Evolutionary conservation across 2,797 vertebrate genomes (phyloP).

Genomic region (Pantherophis alleghaniensis): DNA sequence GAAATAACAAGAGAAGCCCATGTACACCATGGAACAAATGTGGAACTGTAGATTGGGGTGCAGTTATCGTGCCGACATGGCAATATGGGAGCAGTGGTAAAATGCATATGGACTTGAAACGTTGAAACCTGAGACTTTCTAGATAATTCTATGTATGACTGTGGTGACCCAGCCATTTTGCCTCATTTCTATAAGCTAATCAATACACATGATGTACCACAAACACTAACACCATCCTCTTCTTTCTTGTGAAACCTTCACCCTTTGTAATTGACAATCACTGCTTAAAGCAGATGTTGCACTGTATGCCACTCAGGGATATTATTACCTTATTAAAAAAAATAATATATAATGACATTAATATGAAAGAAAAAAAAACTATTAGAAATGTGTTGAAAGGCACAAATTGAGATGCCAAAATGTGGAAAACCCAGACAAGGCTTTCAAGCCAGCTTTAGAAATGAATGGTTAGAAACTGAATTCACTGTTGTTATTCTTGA

Average conservation of each 20-base stretch:
- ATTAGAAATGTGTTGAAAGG: conserved; percentile 61
- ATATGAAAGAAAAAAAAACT: conserved; percentile 74
- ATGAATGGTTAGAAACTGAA: conserved; percentile 56
- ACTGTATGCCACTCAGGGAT: conserved; percentile 95
- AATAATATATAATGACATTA: conserved; percentile 67
- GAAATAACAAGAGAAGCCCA: not conserved
- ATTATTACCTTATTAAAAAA: conserved; percentile 81
- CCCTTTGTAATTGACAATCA: conserved; percentile 92
- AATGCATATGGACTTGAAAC: conserved; percentile 29
- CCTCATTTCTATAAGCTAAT: conserved; percentile 38
- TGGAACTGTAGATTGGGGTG: not conserved
- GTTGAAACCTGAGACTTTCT: conserved; percentile 35
- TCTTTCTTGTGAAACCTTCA: conserved; percentile 64
- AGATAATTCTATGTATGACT: not conserved
- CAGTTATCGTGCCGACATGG: not conserved
- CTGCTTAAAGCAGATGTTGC: conserved; percentile 83
- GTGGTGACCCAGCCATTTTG: conserved; percentile 32
- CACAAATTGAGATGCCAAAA: conserved; percentile 56
- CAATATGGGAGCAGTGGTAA: not conserved
- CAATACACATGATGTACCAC: conserved; percentile 25
- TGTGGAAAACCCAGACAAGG: conserved; percentile 86
- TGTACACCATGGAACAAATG: not conserved
- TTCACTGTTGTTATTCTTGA: conserved; percentile 57
- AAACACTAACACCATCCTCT: conserved; percentile 29
- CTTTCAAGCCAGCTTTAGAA: conserved; percentile 75